Conservation (phyloP, 2,888 invertebrate genomes). For the Lepetodrilus schrolli region DNA sequence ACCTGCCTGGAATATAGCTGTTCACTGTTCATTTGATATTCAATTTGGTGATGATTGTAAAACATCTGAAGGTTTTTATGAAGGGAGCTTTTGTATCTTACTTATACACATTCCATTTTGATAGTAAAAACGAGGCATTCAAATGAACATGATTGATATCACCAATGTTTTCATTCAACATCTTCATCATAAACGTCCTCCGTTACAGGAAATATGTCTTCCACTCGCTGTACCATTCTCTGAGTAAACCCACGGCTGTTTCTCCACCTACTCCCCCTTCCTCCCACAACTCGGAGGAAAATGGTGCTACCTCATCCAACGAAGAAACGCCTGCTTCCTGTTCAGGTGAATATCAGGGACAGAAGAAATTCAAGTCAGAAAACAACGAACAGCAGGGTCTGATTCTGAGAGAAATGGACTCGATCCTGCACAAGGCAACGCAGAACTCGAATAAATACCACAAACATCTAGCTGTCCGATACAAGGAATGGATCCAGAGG, state of each 20-base stretch:
- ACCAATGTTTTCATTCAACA: no score
- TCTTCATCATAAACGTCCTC: no score
- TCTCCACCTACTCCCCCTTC: not conserved
- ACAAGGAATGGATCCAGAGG: constrained; percentile 24
- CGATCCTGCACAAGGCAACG: not conserved
- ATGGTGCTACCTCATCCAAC: not conserved
- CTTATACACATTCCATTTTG: no score
- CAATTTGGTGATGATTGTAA: no score
- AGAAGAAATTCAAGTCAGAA: constrained; percentile 23
- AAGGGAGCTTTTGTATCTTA: no score
- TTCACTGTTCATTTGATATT: no score
- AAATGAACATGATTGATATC: no score
- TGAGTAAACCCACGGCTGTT: not conserved
- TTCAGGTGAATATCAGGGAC: not conserved
- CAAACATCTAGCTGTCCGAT: not conserved
- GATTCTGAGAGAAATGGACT: not conserved
- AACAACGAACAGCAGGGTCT: constrained; percentile 18
- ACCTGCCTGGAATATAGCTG: no score
- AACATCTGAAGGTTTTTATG: no score
- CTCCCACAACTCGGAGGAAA: not conserved
- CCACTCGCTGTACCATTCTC: constrained; percentile 1
- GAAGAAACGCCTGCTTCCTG: not conserved
- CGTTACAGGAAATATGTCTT: constrained; percentile 24
- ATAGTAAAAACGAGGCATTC: no score
- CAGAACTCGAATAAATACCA: not conserved